Base-by-base conservation (phyloP, 2,113 vertebrate genomes). In the Amia ocellicauda region DNA sequence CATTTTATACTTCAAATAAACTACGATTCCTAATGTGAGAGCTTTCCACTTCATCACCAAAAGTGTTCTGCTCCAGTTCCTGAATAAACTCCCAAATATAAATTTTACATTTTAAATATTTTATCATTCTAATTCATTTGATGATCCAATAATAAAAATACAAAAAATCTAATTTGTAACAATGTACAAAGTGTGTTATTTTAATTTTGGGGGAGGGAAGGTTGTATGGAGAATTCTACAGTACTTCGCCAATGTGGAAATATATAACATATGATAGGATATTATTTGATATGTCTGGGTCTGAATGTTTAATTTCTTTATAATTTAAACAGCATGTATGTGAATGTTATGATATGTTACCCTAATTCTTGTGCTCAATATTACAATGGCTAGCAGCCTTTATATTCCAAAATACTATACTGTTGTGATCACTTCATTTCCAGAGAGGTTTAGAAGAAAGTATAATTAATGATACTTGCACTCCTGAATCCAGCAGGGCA, bases 1-100 rank as follows among this genome's bases (percentile, higher is more conserved):
- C 76, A 77, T 84, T 69, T 40, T 52, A 36, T 50, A 74, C 78
- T 73, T 74, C 69, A 86, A 85, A 68, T 80, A 75, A 73, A 63
- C 53, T 68, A 62, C 49, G 51, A 58, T 66, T 76, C 63, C 57
- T 53, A 54, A 63, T 24, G 66, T 58, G 79, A 71, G 53, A 64
- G 62, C 59, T 60, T 36, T 10, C 43, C 50, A 64, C 22, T 64
- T 29, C 43, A 65, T 72, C 67, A 36, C 60, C 60, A 61, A 59
- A 64, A 66, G 42, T 5, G 27, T 62, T 67, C 64, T 24, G 62
- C 57, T 64, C 66, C 20, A 50, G 24, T 40, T 31, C 55, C 45
- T 62, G 62, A 62, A 60, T 58, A 68, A 60, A 56, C 60, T 62
- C 45, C 52, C 57, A 36, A 47, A 63, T 58, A 64, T 47, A n/a